Conservation (phyloP, 2,888 invertebrate species). For the Aphidius colemani region DNA sequence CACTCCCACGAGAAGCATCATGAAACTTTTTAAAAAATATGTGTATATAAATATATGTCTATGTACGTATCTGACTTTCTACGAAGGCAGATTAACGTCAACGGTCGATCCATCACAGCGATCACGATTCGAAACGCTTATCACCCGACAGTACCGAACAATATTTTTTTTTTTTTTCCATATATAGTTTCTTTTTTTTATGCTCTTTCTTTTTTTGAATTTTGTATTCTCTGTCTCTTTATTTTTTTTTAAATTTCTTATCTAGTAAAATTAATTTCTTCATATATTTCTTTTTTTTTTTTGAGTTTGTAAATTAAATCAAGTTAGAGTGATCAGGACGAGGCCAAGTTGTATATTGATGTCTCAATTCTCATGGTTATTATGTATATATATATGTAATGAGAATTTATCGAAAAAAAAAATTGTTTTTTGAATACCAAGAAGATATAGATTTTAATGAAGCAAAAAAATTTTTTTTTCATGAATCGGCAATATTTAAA, state of each 20-base stretch:
- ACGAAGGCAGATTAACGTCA: constrained; percentile 13
- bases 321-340: no score
- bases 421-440: constrained; percentile 39
- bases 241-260: not conserved
- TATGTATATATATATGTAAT: constrained; percentile 24
- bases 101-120: constrained; percentile 18
- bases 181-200: not conserved
- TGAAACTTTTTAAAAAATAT: not conserved
- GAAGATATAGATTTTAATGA: constrained; percentile 19
- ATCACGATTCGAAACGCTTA: constrained; percentile 14
- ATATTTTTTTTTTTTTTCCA: constrained; percentile 4
- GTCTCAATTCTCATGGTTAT: constrained; percentile 16
- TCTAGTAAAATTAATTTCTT: not conserved
- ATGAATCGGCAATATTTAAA: constrained; percentile 54
- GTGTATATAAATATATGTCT: no score
- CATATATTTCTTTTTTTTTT: not conserved
- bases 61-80: constrained; percentile 6
- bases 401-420: constrained; percentile 23
- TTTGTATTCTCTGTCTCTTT: not conserved
- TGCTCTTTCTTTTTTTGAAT: not conserved
- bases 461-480: constrained; percentile 42
- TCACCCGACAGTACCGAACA: not conserved
- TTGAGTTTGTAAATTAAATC: not conserved
- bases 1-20: constrained; percentile 12
- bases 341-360: not conserved